Conservation (phyloP, 2,113 vertebrate species). For the Oenanthe oenanthe region DNA sequence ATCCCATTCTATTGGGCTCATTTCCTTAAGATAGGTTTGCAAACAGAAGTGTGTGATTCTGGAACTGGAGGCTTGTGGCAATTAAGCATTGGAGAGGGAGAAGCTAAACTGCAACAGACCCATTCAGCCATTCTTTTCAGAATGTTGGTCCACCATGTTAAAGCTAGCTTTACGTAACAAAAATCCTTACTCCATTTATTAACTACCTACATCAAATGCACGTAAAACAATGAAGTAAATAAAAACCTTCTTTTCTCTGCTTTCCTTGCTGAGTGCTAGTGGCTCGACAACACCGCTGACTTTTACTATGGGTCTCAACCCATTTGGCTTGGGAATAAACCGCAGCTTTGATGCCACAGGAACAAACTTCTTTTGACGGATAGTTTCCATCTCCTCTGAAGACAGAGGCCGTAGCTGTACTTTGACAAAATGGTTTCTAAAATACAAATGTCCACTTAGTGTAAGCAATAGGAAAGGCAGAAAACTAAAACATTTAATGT, state of each 20-base stretch:
- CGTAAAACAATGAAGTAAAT: neutral
- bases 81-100: neutral
- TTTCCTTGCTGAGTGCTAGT: slow-evolving; percentile 34
- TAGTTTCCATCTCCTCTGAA: slow-evolving; percentile 65
- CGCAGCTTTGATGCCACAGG: slow-evolving; percentile 80
- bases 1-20: neutral
- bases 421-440: slow-evolving; percentile 83
- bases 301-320: slow-evolving; percentile 89
- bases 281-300: slow-evolving; percentile 52
- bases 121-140: neutral
- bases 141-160: neutral
- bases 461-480: neutral
- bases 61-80: neutral
- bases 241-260: slow-evolving; percentile 56
- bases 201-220: neutral
- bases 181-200: neutral
- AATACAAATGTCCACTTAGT: slow-evolving; percentile 1
- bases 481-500: neutral
- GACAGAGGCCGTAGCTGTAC: slow-evolving; percentile 80
- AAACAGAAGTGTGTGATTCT: neutral
- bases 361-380: slow-evolving; percentile 40
- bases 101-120: neutral
- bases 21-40: neutral
- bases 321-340: slow-evolving; percentile 88
- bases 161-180: neutral